Evolutionary conservation across 2,113 vertebrate genomes (phyloP).

Genomic region (Amblyornis subalaris): DNA sequence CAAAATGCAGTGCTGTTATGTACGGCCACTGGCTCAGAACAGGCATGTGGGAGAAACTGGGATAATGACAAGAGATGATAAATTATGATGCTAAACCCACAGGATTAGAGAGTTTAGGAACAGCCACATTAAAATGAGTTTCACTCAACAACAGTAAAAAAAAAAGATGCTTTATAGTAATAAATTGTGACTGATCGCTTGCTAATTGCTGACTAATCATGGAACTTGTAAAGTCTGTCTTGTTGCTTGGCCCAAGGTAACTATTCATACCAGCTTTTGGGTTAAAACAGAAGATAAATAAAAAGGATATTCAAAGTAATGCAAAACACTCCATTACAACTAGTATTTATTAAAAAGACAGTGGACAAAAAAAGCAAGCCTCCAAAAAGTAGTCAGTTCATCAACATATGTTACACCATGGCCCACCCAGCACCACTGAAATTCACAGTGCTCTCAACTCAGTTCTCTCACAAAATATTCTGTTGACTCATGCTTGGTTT

Average conservation of each 20-base stretch:
- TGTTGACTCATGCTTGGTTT: not conserved
- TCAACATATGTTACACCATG: not conserved
- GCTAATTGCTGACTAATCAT: not conserved
- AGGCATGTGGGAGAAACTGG: not conserved
- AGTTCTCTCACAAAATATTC: not conserved
- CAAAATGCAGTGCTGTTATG: not conserved
- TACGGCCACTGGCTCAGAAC: not conserved
- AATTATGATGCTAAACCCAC: not conserved
- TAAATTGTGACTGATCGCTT: not conserved
- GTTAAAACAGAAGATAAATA: not conserved
- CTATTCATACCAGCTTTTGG: not conserved
- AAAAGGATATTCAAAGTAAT: not conserved
- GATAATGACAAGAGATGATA: not conserved
- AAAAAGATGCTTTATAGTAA: not conserved
- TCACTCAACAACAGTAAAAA: not conserved
- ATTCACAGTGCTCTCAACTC: not conserved
- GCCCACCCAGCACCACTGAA: not conserved
- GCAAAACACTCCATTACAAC: not conserved
- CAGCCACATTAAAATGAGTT: not conserved
- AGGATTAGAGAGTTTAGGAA: not conserved
- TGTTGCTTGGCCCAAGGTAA: not conserved
- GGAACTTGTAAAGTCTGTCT: not conserved
- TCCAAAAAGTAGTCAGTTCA: not conserved
- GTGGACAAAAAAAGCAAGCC: not conserved
- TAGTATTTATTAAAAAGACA: slow-evolving; percentile 60